Evolutionary conservation across 2,113 vertebrate genomes (phyloP).

Genomic region (Zapus hudsonius): DNA sequence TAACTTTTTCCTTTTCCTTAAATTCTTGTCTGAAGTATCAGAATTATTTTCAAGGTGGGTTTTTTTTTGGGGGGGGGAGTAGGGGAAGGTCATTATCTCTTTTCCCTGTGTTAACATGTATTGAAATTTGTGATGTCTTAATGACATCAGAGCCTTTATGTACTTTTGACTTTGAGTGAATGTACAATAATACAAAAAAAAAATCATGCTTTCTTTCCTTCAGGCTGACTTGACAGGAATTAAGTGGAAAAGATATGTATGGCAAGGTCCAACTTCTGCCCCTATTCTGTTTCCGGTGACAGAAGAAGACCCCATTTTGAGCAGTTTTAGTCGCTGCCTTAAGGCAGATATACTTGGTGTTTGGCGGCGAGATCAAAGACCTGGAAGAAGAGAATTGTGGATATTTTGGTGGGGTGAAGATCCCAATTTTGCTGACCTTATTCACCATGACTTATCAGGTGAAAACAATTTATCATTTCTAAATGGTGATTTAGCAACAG

Average conservation of each 20-base stretch:
- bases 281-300: constrained; percentile 98
- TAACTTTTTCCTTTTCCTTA: constrained; percentile 28
- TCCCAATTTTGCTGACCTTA: constrained; percentile 95
- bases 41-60: not conserved
- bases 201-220: constrained; percentile 37
- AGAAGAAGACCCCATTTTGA: constrained; percentile 98
- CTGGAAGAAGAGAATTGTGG: constrained; percentile 96
- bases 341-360: constrained; percentile 97
- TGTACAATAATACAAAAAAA: constrained; percentile 25
- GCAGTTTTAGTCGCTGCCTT: constrained; percentile 98
- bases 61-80: too few species aligned
- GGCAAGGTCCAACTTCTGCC: constrained; percentile 97
- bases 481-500: not conserved
- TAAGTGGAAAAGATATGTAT: constrained; percentile 98
- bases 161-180: constrained; percentile 27
- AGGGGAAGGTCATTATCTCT: not conserved
- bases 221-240: constrained; percentile 98
- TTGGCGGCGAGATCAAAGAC: constrained; percentile 95
- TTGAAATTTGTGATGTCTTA: constrained; percentile 55
- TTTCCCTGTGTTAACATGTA: constrained; percentile 5
- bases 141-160: constrained; percentile 37
- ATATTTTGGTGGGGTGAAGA: constrained; percentile 99
- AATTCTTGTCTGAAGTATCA: constrained; percentile 41
- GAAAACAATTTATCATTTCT: constrained; percentile 70
- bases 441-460: constrained; percentile 97